Percentiles rank a stretch among this genome's conserved stretches.
These are phyloP conservation scores for Oncorhynchus clarkii DNA, from an alignment of 2,113 vertebrate species.

Conservation along the genomic window DNA sequence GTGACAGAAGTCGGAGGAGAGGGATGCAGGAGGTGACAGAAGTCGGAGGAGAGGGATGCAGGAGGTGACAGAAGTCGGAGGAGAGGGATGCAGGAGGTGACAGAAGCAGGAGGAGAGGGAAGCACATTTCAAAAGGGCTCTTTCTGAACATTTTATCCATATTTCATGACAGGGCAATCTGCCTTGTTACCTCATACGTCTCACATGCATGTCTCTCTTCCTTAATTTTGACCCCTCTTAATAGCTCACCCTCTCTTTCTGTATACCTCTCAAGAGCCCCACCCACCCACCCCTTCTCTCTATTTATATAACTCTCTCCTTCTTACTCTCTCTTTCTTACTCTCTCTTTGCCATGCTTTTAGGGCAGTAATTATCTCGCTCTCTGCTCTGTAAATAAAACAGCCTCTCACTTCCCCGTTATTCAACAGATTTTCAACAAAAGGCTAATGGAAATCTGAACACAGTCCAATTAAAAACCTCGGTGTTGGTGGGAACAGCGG, in stretches of 20 bases:
- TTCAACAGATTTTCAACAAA: conserved; percentile 30
- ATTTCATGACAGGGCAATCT: conserved; percentile 28
- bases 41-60: no score
- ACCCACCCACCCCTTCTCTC: not conserved
- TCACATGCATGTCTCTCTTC: not conserved
- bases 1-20: no score
- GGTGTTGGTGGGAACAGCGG: conserved; percentile 6
- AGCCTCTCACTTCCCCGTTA: conserved; percentile 16
- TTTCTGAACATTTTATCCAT: conserved; percentile 29
- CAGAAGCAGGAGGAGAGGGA: no score
- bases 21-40: no score
- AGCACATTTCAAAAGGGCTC: not conserved
- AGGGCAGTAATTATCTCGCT: conserved; percentile 33
- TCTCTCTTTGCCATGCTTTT: conserved; percentile 4
- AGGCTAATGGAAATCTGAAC: conserved; percentile 9
- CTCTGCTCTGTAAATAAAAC: conserved; percentile 15
- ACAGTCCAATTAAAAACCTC: conserved; percentile 31
- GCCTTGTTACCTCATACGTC: conserved; percentile 6
- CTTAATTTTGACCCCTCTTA: not conserved
- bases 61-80: no score
- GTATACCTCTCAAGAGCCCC: not conserved
- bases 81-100: no score
- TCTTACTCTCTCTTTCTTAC: not conserved
- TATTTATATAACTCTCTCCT: not conserved
- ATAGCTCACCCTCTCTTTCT: not conserved